Conservation (phyloP, 2,888 invertebrate species). For the Gryllus longicercus region DNA sequence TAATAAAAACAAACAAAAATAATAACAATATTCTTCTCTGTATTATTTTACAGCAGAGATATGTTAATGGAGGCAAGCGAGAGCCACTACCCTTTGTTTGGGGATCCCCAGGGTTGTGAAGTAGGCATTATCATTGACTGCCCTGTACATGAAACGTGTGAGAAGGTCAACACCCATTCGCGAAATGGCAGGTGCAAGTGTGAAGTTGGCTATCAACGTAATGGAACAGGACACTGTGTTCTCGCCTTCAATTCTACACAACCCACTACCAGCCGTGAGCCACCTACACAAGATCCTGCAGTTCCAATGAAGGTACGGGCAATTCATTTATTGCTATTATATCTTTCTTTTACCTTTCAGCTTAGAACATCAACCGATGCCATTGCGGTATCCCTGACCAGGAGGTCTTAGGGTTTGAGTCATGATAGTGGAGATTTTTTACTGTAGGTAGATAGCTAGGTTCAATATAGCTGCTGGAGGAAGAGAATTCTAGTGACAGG, state of each 20-base stretch:
- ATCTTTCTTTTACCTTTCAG: no score
- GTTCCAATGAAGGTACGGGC: background rate
- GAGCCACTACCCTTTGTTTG: constrained; percentile 18
- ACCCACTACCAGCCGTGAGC: background rate
- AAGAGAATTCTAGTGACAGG: no score
- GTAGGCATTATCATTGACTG: constrained; percentile 59
- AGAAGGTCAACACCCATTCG: constrained; percentile 53
- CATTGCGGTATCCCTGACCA: no score
- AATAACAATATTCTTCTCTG: no score
- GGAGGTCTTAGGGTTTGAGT: no score
- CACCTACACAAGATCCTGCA: background rate
- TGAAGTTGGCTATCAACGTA: constrained; percentile 58
- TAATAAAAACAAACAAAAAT: no score
- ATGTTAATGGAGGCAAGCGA: constrained; percentile 27
- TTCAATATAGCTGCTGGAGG: no score
- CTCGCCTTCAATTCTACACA: constrained; percentile 12
- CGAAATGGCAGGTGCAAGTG: constrained; percentile 71
- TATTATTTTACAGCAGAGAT: background rate
- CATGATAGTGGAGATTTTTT: no score
- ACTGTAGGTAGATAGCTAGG: no score
- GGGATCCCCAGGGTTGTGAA: constrained; percentile 57
- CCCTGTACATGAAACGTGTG: constrained; percentile 67
- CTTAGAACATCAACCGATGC: no score
- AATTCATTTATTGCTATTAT: no score
- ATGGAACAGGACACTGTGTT: constrained; percentile 42